A percentile compares a stretch with the other conserved stretches of the same genome.
These are phyloP conservation scores for Metaphire vulgaris DNA, from an alignment of 1,140 invertebrate species.

Conservation along the genomic window DNA sequence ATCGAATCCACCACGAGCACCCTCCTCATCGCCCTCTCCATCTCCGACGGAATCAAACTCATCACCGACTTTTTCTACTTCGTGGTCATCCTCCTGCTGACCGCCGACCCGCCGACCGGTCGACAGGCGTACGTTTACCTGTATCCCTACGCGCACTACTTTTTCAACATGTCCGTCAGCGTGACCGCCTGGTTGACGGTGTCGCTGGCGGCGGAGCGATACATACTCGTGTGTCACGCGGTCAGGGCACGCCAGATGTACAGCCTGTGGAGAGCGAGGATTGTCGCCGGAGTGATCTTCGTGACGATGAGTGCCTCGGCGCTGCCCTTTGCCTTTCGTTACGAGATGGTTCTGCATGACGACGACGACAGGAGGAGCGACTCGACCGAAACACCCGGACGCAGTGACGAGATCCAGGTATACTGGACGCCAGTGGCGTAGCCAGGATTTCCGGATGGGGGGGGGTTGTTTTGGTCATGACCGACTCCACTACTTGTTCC, in stretches of 20 bases:
- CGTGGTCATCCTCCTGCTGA: conserved; percentile 55
- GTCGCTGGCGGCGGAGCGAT: conserved; percentile 87
- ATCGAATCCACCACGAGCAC: conserved; percentile 68
- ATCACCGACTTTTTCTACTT: conserved; percentile 64
- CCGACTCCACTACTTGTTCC: too few relatives aligned
- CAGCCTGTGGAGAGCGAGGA: conserved; percentile 54
- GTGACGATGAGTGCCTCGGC: conserved; percentile 39
- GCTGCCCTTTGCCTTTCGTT: conserved; percentile 43
- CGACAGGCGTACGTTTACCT: conserved; percentile 37
- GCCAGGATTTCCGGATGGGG: too few relatives aligned
- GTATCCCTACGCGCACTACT: conserved; percentile 49
- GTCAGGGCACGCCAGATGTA: conserved; percentile 75
- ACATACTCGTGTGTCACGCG: conserved; percentile 89
- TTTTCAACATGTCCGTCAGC: conserved; percentile 44
- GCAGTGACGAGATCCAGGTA: too few relatives aligned
- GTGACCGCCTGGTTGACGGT: conserved; percentile 83
- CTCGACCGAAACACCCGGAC: too few relatives aligned
- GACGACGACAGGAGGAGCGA: too few relatives aligned
- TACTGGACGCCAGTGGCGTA: too few relatives aligned
- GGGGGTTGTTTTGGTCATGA: too few relatives aligned
- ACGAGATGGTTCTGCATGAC: conserved; percentile 39
- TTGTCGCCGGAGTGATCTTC: conserved; percentile 35
- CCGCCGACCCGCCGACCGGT: conserved; percentile 35
- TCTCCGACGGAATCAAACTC: conserved; percentile 67
- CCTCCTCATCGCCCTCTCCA: conserved; percentile 67